Conservation (phyloP, 2,113 vertebrate species). For the Otus sunia region DNA sequence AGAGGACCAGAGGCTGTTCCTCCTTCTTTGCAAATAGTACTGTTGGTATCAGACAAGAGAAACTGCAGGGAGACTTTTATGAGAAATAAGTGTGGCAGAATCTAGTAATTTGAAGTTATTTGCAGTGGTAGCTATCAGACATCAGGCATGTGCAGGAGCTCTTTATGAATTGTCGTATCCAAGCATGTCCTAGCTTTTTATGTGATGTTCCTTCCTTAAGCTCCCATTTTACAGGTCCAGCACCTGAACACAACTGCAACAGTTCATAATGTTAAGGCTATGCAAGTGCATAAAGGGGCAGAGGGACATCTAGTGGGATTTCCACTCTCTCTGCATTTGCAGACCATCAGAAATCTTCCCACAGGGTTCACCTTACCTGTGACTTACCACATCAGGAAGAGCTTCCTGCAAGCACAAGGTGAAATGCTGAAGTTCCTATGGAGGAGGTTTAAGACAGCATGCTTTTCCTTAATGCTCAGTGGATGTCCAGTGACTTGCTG, state of each 20-base stretch:
- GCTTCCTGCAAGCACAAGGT: background rate
- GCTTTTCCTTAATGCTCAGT: background rate
- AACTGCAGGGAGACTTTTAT: background rate
- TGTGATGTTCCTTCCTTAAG: background rate
- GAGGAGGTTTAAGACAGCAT: background rate
- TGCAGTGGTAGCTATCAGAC: background rate
- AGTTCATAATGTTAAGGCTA: background rate
- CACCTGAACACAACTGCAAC: background rate
- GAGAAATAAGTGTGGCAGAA: background rate
- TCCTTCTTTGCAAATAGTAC: background rate
- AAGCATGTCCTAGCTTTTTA: background rate
- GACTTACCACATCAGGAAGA: background rate
- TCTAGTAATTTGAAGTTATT: background rate
- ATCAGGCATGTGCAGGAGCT: background rate
- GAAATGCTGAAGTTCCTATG: background rate
- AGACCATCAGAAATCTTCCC: background rate
- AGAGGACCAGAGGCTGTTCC: background rate
- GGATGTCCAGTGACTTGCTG: background rate
- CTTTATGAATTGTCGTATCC: background rate
- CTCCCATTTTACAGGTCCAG: background rate
- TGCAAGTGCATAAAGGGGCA: background rate
- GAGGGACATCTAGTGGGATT: constrained; percentile 56
- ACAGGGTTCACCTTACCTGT: background rate
- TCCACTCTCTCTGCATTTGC: background rate
- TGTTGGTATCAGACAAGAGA: background rate